Evolutionary conservation across 2,888 invertebrate genomes (phyloP), one percentile per base, ranked within the genome.

Genomic region (Boloria selene): DNA sequence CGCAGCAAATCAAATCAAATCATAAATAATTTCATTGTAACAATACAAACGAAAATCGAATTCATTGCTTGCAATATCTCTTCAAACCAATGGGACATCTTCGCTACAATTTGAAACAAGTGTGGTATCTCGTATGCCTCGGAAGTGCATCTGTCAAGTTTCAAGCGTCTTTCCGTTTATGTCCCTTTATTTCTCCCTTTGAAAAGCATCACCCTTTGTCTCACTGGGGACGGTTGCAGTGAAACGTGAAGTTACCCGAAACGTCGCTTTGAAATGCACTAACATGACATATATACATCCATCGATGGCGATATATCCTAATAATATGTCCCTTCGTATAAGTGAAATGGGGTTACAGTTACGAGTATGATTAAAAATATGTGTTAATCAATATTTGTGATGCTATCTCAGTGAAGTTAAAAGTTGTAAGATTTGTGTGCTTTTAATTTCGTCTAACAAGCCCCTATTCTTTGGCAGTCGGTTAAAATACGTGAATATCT

Each of bases 121-220:
- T 49, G 4, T 4, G 18, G 31, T 18, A 62, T 22, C 49, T 63
- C 22, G 26, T 56, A 56, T 56, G 55, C 22, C 65, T 61, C 65
- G 71, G 71, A 71, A 67, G 61, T 67, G 65, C 71, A 70, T 68
- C 65, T 68, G 64, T 64, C 61, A 47, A 53, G 44, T 69, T 64
- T 68, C 67, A 68, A 64, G 68, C 70, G 44, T 55, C 67, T 64
- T 67, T 68, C 68, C 68, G 71, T 67, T 62, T 64, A 61, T 64
- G 69, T 71, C 71, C 61, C 31, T 38, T 64, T 68, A 69, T 64
- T 55, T 58, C 65, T 50, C 67, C 61, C 61, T 62, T 61, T 58
- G 44, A 56, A 53, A 52, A 50, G 58, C 49, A 14, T 58, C 49
- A 49, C 61, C 65, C 68, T 65, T 70, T 70, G 69, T 70, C 69